Base-by-base conservation (phyloP, 37 sponge, comb jelly and placozoan species). In the Oopsacas minuta region DNA sequence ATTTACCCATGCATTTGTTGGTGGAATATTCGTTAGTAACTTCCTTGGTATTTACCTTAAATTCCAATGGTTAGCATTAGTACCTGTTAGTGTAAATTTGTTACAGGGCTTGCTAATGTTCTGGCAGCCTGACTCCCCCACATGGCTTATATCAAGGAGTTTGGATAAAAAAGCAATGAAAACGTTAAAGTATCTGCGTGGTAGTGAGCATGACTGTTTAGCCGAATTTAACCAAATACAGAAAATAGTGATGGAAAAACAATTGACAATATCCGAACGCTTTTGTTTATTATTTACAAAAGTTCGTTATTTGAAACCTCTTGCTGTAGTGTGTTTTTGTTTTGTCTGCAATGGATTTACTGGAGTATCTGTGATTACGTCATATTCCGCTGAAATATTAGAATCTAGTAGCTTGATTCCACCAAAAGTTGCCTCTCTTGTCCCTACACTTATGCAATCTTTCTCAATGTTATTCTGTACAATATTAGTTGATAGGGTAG, bases 111-210 rank as follows among this genome's bases (percentile, higher is more conserved):
- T 46, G 17, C 17, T 46, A 17, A 12, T 46, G 51, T 46, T 12
- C 17, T 46, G 12, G 17, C 51, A 46, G 17, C 51, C 51, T 46
- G 12, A 46, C 51, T 46, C 51, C 12, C 51, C 51, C 12, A 46
- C 12, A 12, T 46, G 51, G 51, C 51, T 46, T 22, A 46, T 46
- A 17, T 22, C 51, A 17, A 46, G 17, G 17, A 46, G 17, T 22
- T 17, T 22, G 17, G 51, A 46, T 22, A 46, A 46, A 46, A 46
- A 17, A 46, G 85, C 88, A 34, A 51, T 61, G 20, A n/a, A 20
- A 23, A 82, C 52, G 42, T 84, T 91, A 0, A 39, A 37, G 82
- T 91, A 38, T 35, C 84, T 92, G 52, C 36, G 93, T 42, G 93
- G 93, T 1, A 39, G 42, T 20, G 35, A 85, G 0, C 38, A 34